Base-by-base conservation (phyloP, 2,797 vertebrate genomes). In the Sebastes kiyomatsui region DNA sequence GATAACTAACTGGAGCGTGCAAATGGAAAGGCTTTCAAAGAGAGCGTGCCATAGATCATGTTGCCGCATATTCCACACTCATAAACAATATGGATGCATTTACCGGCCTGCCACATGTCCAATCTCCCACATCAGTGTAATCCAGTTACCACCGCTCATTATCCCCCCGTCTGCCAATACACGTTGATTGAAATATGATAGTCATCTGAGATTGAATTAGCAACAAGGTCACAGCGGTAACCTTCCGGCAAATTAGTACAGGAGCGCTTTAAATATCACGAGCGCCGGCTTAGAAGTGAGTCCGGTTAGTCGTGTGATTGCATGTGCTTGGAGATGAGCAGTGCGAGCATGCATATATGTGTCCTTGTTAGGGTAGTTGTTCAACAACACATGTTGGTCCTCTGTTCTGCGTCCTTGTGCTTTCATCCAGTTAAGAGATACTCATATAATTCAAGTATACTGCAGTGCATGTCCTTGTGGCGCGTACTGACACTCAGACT, bases 141-240 rank as follows among this genome's bases (percentile, higher is more conserved):
- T 94, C 91, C 91, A 90, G 84, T 93, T 93, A 91, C 88, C 71
- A 38, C 59, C 20, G 64, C 83, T 93, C 87, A 93, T 93, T 92
- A 93, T 89, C 88, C 77, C 61, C 61, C 58, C 32, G 61, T 86
- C 83, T 90, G 88, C 90, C 79, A 64, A 93, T 91, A 80, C 82
- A 81, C 71, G 75, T 77, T 92, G 94, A 95, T 92, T 93, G 90
- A 94, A 94, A 93, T 92, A 86, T 90, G 90, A 94, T 90, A 86
- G 85, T 88, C 88, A 90, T 93, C 85, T 80, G 75, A 84, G 89
- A 94, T 91, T 90, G 82, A 93, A 94, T 93, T 92, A 92, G 88
- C 75, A 12, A 68, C 90, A 92, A 93, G 89, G 93, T 94, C 87
- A 83, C 75, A 18, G 83, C 33, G 1, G 83, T 84, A 86, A 90